These are phyloP conservation scores for Helostoma temminkii DNA, from an alignment of 2,797 vertebrate species.

Conservation along the genomic window DNA sequence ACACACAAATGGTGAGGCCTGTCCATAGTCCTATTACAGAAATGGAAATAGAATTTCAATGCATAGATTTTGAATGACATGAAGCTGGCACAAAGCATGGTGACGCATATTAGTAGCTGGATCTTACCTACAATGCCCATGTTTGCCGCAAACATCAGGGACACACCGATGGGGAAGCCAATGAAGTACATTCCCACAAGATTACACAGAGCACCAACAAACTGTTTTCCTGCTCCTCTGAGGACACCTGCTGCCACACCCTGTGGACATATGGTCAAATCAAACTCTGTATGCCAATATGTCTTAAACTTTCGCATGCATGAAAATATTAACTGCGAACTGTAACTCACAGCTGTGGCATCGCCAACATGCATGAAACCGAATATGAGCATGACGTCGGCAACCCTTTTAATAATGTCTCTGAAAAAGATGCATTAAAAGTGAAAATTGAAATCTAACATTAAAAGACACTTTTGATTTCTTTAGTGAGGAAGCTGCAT, in stretches of 20 bases:
- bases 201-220: slow-evolving; percentile 87
- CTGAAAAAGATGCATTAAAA: slow-evolving; percentile 60
- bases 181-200: slow-evolving; percentile 85
- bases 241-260: slow-evolving; percentile 85
- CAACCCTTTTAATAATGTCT: slow-evolving; percentile 82
- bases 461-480: not conserved
- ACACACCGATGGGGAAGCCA: slow-evolving; percentile 87
- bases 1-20: slow-evolving; percentile 83
- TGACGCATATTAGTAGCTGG: not conserved
- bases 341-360: slow-evolving; percentile 81
- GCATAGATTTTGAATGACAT: not conserved
- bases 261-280: slow-evolving; percentile 64
- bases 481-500: too few relatives aligned
- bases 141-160: slow-evolving; percentile 86
- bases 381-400: slow-evolving; percentile 83
- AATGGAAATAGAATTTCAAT: not conserved
- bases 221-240: slow-evolving; percentile 88
- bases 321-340: not conserved
- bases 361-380: slow-evolving; percentile 85
- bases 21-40: slow-evolving; percentile 85
- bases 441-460: not conserved
- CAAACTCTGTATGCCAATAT: not conserved
- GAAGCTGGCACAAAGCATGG: not conserved
- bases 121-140: slow-evolving; percentile 87
- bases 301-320: too few relatives aligned